Evolutionary conservation across 2,797 vertebrate species (phyloP), one percentile per base, ranked within the genome.

Genomic region (Ctenopoma multispine): DNA sequence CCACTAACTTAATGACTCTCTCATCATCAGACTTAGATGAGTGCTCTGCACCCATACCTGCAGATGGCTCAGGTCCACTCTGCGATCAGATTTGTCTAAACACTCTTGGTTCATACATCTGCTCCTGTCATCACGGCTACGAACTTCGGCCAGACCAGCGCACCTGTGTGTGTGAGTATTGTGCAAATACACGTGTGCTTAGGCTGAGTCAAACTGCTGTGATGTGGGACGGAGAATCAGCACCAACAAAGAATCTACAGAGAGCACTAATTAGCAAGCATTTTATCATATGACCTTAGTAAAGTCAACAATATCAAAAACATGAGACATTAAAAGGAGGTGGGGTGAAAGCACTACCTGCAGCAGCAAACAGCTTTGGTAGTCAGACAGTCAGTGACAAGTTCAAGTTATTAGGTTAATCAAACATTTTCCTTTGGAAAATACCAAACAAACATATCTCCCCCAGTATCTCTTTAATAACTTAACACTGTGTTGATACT

Each of bases 41-140:
- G 81, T 95, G 94, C 66, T 86, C 88, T 2, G 74, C 40, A 2
- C 80, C 82, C 34, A 73, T 75, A 31, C 55, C 85, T 49, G 61
- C 36, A 21, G 89, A 84, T 24, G 81, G 74, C 49, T 87, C 86
- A 3, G 85, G 77, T 40, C 88, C 89, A 1, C 83, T 88, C 55
- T 95, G 93, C 63, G 79, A 87, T 67, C 94, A 95, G 80, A 91
- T 94, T 67, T 95, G 94, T 82, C 90, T 94, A 63, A 95, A 95
- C 81, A 94, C 91, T 27, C 87, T 95, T 3, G 94, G 94, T 48
- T 93, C 93, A 4, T 94, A 93, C 82, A 64, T 93, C 59, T 95
- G 94, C 70, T 79, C 92, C 27, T 95, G 94, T 90, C 78, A 91
- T 69, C 92, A 92, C n/a, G 93, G 94, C 61, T 94, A 90, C 9